These are phyloP conservation scores for Callospermophilus lateralis DNA, from an alignment of 2,113 vertebrate genomes.

Conservation along the genomic window DNA sequence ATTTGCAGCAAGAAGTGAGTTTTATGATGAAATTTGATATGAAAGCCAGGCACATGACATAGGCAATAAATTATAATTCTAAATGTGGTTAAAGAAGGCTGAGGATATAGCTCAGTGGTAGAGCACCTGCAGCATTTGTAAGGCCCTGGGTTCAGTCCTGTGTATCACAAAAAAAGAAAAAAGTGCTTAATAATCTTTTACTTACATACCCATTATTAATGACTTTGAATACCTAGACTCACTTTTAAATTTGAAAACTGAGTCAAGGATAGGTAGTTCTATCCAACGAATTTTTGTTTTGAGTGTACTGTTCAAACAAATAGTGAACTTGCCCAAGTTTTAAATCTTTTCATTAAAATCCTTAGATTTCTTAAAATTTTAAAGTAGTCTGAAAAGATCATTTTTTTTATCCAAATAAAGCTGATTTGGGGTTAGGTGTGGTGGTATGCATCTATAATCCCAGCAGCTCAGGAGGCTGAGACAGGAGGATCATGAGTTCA, in stretches of 20 bases:
- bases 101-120: too few relatives aligned
- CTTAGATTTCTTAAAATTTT: background rate
- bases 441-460: too few relatives aligned
- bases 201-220: background rate
- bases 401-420: constrained; percentile 32
- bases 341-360: constrained; percentile 46
- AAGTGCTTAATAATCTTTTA: background rate
- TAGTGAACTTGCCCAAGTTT: constrained; percentile 18
- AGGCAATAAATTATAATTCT: constrained; percentile 18
- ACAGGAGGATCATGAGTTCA: too few relatives aligned
- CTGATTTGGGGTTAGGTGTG: background rate
- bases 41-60: background rate
- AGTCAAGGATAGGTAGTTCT: background rate
- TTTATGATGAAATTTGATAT: constrained; percentile 50
- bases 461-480: too few relatives aligned
- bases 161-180: background rate
- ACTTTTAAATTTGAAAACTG: constrained; percentile 10
- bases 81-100: constrained; percentile 1
- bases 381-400: background rate
- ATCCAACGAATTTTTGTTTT: constrained; percentile 1
- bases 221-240: background rate
- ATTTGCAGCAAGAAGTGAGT: background rate
- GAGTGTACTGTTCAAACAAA: constrained; percentile 7
- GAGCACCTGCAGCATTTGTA: too few relatives aligned
- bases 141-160: too few relatives aligned